A percentile compares a stretch with the other conserved stretches of the same genome.
These are phyloP conservation scores for Drosophila ochracea DNA, from an alignment of 2,888 invertebrate genomes.

Conservation along the genomic window DNA sequence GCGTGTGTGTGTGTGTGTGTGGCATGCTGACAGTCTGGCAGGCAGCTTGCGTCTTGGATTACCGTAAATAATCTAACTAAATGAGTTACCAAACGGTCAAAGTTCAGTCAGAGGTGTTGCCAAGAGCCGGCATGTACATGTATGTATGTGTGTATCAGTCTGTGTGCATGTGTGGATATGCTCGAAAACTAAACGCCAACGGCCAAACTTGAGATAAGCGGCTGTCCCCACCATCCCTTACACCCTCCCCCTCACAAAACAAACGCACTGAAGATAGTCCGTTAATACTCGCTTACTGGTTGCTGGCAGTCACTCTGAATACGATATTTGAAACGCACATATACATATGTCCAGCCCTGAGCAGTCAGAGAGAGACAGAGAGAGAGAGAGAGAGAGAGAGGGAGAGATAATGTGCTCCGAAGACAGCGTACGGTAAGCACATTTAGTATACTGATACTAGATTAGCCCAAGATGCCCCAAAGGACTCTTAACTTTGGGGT, in stretches of 20 bases:
- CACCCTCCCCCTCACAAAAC: not conserved
- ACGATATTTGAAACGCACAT: slow-evolving; percentile 19
- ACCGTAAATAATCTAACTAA: slow-evolving; percentile 79
- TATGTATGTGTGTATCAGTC: not conserved
- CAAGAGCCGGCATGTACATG: slow-evolving; percentile 28
- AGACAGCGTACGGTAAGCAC: slow-evolving; percentile 49
- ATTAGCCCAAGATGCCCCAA: slow-evolving; percentile 47
- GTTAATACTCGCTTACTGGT: slow-evolving; percentile 31
- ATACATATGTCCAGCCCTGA: slow-evolving; percentile 26
- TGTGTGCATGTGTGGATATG: slow-evolving; percentile 26
- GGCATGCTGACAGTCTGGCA: slow-evolving; percentile 35
- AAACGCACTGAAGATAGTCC: slow-evolving; percentile 13
- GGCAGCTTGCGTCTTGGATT: slow-evolving; percentile 68
- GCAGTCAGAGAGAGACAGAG: slow-evolving; percentile 3
- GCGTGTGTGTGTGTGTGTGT: slow-evolving; percentile 12
- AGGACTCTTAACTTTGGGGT: slow-evolving; percentile 42
- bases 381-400: not conserved
- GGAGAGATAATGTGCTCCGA: slow-evolving; percentile 28
- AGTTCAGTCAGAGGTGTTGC: slow-evolving; percentile 74
- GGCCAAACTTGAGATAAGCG: slow-evolving; percentile 52
- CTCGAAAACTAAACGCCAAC: slow-evolving; percentile 46
- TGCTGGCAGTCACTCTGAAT: slow-evolving; percentile 38
- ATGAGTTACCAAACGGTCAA: slow-evolving; percentile 80
- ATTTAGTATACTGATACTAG: slow-evolving; percentile 44
- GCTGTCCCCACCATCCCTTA: not conserved